phyloP scores from a whole-genome alignment of 2,113 vertebrate species.

The Tetrao urogallus region DNA sequence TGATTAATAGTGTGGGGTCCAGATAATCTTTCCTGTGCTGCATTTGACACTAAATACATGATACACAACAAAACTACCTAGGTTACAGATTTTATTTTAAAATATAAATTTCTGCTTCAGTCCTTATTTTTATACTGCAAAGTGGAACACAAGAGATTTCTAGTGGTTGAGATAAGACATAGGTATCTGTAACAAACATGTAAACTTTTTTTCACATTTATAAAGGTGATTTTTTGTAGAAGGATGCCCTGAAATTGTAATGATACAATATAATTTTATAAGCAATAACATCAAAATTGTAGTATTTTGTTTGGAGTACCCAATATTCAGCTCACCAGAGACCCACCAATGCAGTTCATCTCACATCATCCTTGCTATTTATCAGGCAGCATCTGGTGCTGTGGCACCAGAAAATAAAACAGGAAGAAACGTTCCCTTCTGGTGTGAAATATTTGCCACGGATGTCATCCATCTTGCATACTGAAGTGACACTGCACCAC shows the following conservation, averaged over 20 bases:
- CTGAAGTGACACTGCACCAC: not conserved
- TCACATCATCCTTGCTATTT: not conserved
- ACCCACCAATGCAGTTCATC: not conserved
- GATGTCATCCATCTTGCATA: not conserved
- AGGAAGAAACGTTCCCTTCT: not conserved
- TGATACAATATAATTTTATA: not conserved
- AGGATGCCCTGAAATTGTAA: not conserved
- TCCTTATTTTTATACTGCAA: not conserved
- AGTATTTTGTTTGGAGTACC: not conserved
- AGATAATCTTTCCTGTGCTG: accelerated
- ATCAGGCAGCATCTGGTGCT: not conserved
- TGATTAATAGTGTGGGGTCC: not conserved
- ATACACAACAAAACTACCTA: not conserved
- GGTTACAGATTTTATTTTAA: not conserved
- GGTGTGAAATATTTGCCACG: not conserved
- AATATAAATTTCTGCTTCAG: not conserved
- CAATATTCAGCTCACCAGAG: not conserved
- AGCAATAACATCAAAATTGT: not conserved
- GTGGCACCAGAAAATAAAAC: not conserved
- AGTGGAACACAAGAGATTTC: not conserved
- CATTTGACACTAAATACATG: not conserved
- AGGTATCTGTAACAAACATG: not conserved
- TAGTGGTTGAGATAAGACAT: not conserved
- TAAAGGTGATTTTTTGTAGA: not conserved
- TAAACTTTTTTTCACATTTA: not conserved